Evolutionary conservation across 2,113 vertebrate genomes (phyloP).

Genomic region (Zingel zingel): DNA sequence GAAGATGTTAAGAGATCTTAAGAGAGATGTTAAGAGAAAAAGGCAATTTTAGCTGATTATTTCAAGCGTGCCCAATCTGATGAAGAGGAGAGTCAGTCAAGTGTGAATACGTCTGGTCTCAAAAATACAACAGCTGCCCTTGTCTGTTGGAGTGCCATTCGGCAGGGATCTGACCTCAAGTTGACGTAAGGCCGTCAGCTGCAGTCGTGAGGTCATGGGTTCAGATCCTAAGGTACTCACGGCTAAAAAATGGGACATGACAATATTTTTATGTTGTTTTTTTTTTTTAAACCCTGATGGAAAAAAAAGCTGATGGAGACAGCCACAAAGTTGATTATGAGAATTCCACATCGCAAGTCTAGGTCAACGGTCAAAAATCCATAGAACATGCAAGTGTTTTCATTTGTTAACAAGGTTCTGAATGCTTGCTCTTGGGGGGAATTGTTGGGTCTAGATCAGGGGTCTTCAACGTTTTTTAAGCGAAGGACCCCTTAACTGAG

Average conservation of each 20-base stretch:
- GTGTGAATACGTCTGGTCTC: constrained; percentile 74
- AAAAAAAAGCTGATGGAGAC: neutral
- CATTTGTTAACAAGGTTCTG: too few relatives aligned
- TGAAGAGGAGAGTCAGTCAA: constrained; percentile 76
- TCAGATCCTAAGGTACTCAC: constrained; percentile 42
- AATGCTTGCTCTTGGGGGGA: too few relatives aligned
- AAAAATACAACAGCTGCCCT: constrained; percentile 80
- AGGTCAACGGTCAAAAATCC: neutral
- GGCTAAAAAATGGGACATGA: constrained; percentile 39
- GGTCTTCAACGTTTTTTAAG: too few relatives aligned
- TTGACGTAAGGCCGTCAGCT: constrained; percentile 56
- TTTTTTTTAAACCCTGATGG: neutral
- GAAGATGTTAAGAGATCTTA: constrained; percentile 76
- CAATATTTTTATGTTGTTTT: constrained; percentile 14
- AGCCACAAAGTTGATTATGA: neutral
- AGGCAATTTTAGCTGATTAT: constrained; percentile 77
- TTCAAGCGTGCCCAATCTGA: constrained; percentile 77
- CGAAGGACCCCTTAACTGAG: too few relatives aligned
- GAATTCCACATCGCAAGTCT: constrained; percentile 6
- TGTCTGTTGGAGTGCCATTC: constrained; percentile 71
- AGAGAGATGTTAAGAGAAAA: constrained; percentile 69
- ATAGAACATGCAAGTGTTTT: neutral
- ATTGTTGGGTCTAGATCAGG: too few relatives aligned
- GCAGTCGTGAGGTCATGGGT: constrained; percentile 63
- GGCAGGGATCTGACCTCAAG: constrained; percentile 67